Conservation (phyloP, 2,113 vertebrate genomes). For the Nyctereutes procyonoides region DNA sequence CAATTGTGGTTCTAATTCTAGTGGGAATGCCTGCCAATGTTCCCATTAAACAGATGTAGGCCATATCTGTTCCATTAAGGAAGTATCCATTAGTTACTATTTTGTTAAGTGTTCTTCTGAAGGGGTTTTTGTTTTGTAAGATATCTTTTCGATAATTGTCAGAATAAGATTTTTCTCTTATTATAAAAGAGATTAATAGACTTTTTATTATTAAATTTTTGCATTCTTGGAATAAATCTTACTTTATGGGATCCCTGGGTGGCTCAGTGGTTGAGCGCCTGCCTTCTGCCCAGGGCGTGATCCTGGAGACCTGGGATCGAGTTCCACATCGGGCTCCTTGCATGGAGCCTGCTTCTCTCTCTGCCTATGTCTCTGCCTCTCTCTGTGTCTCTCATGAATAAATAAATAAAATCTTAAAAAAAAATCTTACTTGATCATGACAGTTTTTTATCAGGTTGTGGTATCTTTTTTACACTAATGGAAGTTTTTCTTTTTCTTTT, state of each 20-base stretch:
- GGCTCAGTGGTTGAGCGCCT: too few relatives aligned
- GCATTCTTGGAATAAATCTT: background rate
- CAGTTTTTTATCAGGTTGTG: background rate
- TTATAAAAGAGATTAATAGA: background rate
- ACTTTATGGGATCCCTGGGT: background rate
- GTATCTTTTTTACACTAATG: background rate
- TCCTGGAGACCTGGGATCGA: too few relatives aligned
- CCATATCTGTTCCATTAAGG: background rate
- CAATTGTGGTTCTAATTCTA: background rate
- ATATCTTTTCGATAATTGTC: background rate
- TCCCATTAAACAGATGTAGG: background rate
- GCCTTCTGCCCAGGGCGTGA: too few relatives aligned
- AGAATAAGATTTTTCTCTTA: background rate
- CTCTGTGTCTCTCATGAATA: too few relatives aligned
- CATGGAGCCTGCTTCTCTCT: too few relatives aligned
- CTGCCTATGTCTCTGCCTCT: too few relatives aligned
- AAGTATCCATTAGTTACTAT: background rate
- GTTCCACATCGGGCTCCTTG: too few relatives aligned
- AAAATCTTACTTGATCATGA: background rate
- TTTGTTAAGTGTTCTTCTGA: background rate
- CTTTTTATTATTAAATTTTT: background rate
- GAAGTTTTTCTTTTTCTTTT: background rate
- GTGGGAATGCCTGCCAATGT: background rate
- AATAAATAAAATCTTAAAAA: too few relatives aligned
- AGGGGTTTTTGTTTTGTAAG: background rate